phyloP scores from a whole-genome alignment of 2,888 invertebrate genomes.

The Azorinus chamasolen region DNA sequence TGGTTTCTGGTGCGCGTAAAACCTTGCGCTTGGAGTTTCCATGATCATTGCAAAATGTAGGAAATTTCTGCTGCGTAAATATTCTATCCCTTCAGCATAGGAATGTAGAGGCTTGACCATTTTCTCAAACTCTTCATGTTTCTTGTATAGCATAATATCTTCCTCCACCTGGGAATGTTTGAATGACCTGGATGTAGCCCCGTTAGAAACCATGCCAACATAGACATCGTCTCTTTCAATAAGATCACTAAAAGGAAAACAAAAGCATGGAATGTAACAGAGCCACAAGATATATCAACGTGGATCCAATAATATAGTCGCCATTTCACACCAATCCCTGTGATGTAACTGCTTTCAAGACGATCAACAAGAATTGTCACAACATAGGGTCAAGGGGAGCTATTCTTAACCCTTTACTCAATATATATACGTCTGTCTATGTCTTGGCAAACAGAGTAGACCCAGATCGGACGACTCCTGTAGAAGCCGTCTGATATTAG shows the following conservation, averaged over 20 bases:
- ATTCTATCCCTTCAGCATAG: slow-evolving; percentile 3
- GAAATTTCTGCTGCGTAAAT: slow-evolving; percentile 54
- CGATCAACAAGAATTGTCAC: no score
- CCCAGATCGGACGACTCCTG: no score
- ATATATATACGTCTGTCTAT: no score
- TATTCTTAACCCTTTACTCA: no score
- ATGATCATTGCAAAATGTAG: slow-evolving; percentile 74
- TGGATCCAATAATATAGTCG: no score
- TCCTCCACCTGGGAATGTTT: slow-evolving; percentile 43
- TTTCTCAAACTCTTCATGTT: slow-evolving; percentile 27
- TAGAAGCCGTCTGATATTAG: no score
- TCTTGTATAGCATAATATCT: slow-evolving; percentile 23
- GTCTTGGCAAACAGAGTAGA: no score
- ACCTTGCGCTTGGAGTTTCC: slow-evolving; percentile 77
- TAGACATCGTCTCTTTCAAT: slow-evolving; percentile 62
- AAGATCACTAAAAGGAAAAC: slow-evolving; percentile 62
- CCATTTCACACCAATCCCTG: no score
- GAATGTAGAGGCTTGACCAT: background rate
- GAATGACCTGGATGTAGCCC: slow-evolving; percentile 67
- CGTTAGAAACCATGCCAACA: slow-evolving; percentile 65
- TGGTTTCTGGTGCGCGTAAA: slow-evolving; percentile 64
- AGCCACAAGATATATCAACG: no score
- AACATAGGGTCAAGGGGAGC: no score
- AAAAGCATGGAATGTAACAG: slow-evolving; percentile 51
- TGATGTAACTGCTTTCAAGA: no score